A percentile compares a stretch with the other conserved stretches of the same genome.
These are phyloP conservation scores for Lamprotornis superbus DNA, from an alignment of 2,113 vertebrate species.

Conservation along the genomic window DNA sequence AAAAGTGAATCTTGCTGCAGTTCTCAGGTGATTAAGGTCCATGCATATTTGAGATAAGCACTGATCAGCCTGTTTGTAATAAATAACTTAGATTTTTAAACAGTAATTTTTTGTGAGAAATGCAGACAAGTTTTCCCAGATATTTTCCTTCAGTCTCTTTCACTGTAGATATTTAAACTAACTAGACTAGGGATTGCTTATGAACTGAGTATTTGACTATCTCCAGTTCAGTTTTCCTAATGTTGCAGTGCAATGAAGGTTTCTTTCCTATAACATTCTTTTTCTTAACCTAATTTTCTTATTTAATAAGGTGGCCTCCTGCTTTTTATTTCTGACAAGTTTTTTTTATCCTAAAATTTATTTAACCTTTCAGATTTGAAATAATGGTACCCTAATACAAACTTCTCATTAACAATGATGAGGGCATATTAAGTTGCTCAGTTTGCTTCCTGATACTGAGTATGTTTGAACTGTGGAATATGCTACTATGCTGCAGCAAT, in stretches of 20 bases:
- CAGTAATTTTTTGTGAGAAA: not conserved
- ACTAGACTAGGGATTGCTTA: not conserved
- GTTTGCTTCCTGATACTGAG: not conserved
- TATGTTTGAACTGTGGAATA: not conserved
- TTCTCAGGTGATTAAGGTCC: not conserved
- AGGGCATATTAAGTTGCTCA: not conserved
- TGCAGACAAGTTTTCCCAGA: not conserved
- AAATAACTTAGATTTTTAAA: not conserved
- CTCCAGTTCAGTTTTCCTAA: not conserved
- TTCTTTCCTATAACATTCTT: not conserved
- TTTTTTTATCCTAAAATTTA: not conserved
- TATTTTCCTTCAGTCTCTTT: not conserved
- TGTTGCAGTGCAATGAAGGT: not conserved
- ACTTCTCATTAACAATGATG: not conserved
- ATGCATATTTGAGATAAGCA: not conserved
- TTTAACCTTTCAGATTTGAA: not conserved
- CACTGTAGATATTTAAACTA: not conserved
- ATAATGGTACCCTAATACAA: not conserved
- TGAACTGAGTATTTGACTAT: not conserved
- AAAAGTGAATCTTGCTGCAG: not conserved
- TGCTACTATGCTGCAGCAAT: not conserved
- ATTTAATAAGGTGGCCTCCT: not conserved
- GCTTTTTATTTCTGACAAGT: not conserved
- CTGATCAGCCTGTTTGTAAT: not conserved
- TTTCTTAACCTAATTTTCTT: not conserved